A percentile compares a stretch with the other conserved stretches of the same genome.
Conservation (phyloP, 2,797 vertebrate species). For the Artibeus lituratus region DNA sequence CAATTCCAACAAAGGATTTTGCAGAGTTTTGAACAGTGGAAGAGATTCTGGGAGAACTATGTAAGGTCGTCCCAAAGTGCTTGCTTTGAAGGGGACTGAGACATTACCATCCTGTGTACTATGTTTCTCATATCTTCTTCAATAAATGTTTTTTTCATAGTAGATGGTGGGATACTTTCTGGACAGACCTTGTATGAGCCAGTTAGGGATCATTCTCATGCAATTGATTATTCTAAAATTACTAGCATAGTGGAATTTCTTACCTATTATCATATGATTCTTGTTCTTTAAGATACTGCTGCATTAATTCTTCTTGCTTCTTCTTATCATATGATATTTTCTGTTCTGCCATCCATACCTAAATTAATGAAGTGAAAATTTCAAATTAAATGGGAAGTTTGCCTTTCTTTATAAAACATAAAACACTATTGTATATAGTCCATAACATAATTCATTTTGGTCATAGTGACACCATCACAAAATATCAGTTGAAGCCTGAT, state of each 20-base stretch:
- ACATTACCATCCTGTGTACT: no score
- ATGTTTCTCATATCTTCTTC: no score
- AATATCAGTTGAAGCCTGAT: background rate
- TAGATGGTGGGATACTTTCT: no score
- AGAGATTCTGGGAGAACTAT: no score
- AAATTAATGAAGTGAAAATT: conserved; percentile 60
- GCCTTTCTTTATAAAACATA: conserved; percentile 27
- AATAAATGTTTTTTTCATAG: no score
- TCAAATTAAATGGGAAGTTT: conserved; percentile 27
- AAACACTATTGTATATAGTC: background rate
- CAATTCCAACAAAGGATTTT: no score
- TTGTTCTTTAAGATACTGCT: conserved; percentile 97
- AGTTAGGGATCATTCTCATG: background rate
- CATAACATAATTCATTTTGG: conserved; percentile 4
- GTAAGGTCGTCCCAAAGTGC: no score
- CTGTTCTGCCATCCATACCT: conserved; percentile 99
- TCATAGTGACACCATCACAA: conserved; percentile 21
- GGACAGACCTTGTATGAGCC: background rate
- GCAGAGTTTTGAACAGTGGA: no score
- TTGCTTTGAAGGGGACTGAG: no score
- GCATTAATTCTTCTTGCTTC: conserved; percentile 98
- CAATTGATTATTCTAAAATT: conserved; percentile 18
- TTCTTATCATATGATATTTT: conserved; percentile 97
- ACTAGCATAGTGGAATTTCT: conserved; percentile 44
- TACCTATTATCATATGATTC: conserved; percentile 98